Evolutionary conservation across 2,888 invertebrate species (phyloP).

Genomic region (Unio pictorum): DNA sequence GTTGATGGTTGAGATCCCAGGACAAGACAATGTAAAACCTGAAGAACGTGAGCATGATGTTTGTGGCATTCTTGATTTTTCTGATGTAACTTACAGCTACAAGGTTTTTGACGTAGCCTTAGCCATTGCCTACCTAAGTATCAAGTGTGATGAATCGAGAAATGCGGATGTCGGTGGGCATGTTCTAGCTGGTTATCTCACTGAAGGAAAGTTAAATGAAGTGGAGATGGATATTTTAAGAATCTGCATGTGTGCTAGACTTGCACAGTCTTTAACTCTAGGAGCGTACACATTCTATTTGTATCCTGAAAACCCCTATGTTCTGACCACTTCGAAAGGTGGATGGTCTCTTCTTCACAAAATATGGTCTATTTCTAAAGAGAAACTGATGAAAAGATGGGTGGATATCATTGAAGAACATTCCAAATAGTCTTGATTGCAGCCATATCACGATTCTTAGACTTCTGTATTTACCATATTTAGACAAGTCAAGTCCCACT

Average conservation of each 20-base stretch:
- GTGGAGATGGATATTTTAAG: slow-evolving; percentile 80
- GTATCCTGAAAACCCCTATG: slow-evolving; percentile 85
- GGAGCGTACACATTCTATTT: slow-evolving; percentile 83
- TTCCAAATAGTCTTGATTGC: not conserved
- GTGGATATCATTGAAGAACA: slow-evolving; percentile 14
- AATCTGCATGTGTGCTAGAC: slow-evolving; percentile 82
- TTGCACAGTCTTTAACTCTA: slow-evolving; percentile 86
- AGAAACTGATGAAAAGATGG: slow-evolving; percentile 25
- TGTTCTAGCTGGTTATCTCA: slow-evolving; percentile 84
- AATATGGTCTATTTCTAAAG: slow-evolving; percentile 44
- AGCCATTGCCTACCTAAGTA: slow-evolving; percentile 84
- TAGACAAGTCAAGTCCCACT: no score
- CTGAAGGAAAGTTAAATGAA: slow-evolving; percentile 77
- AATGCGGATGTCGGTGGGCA: slow-evolving; percentile 70
- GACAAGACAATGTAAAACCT: slow-evolving; percentile 63
- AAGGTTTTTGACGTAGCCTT: slow-evolving; percentile 87
- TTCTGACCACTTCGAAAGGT: slow-evolving; percentile 76
- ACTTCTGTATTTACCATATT: no score
- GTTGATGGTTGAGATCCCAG: slow-evolving; percentile 73
- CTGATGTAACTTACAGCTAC: slow-evolving; percentile 83
- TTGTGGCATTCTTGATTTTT: slow-evolving; percentile 86
- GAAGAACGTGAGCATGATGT: slow-evolving; percentile 75
- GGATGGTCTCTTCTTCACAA: slow-evolving; percentile 61
- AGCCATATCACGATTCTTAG: no score
- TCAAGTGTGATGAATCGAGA: slow-evolving; percentile 77